Evolutionary conservation across 2,888 invertebrate genomes (phyloP), one percentile per base, ranked within the genome.

Genomic region (Byasa hedistus): DNA sequence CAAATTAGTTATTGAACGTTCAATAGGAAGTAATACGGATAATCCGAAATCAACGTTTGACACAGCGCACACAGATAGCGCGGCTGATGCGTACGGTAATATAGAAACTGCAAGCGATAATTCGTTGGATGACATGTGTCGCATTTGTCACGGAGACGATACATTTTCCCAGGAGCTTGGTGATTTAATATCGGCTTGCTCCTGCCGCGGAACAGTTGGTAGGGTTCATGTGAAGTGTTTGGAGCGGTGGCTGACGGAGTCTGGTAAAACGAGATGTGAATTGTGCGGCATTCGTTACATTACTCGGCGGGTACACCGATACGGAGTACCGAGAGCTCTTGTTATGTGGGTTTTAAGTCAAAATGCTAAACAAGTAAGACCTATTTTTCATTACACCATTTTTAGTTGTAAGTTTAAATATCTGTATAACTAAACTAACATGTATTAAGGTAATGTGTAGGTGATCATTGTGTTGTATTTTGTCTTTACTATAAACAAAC

Each of bases 211-310:
- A 0, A 94, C 95, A 2, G 94, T 96, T 71, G 96, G 95, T 0
- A 92, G 94, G 64, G 94, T 96, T 17, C 96, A 96, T 81, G 92
- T 95, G 2, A 93, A 93, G 67, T 96, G 96, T 79, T 84, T 96
- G 73, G 96, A 96, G 83, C 92, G 93, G 62, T 96, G 96, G 96
- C 86, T 96, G 52, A 95, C 95, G 2, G 95, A 95, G 78, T 94
- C 95, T 1, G 95, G 95, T 39, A 93, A 94, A 68, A 94, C 93
- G 12, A 88, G 90, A 44, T 96, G 96, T 78, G 96, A 96, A 79
- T 89, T 96, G 23, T 96, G 96, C 80, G 94, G 94, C 23, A 93
- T 94, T 58, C 85, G 92, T 61, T 96, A 95, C 76, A 82, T 89
- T n/a, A 94, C 95, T 0, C 90, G 92, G 73, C 92, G 95, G 39